phyloP scores from a whole-genome alignment of 2,888 invertebrate genomes.

The Epinotia demarniana region DNA sequence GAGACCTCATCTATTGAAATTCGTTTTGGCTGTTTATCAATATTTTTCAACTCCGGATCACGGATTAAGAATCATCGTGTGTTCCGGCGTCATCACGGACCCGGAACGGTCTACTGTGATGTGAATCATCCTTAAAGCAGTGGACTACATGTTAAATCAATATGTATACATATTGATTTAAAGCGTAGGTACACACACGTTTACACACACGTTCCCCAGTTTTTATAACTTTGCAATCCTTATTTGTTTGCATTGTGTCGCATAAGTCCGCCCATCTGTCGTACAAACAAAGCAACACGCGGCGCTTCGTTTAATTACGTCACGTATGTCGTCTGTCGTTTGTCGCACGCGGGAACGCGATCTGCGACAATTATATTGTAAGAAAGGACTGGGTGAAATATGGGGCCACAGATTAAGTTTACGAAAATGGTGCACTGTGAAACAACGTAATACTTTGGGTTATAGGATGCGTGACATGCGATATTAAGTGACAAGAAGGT shows the following conservation, averaged over 20 bases:
- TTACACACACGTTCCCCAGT: neutral
- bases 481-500: no score
- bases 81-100: no score
- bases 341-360: conserved; percentile 22
- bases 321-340: conserved; percentile 28
- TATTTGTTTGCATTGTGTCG: conserved; percentile 26
- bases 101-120: neutral
- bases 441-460: neutral
- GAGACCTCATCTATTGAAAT: no score
- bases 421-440: neutral
- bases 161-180: neutral
- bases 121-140: neutral
- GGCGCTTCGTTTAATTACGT: conserved; percentile 37
- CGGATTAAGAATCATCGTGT: no score
- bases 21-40: no score
- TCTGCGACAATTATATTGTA: conserved; percentile 39
- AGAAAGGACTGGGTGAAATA: conserved; percentile 23
- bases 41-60: no score
- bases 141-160: no score
- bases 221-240: conserved; percentile 15
- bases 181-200: no score
- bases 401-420: conserved; percentile 1
- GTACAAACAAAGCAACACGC: conserved; percentile 18
- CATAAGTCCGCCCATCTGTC: conserved; percentile 33
- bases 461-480: no score